phyloP scores from a whole-genome alignment of 2,797 vertebrate species.

The Eulemur albifrons region DNA sequence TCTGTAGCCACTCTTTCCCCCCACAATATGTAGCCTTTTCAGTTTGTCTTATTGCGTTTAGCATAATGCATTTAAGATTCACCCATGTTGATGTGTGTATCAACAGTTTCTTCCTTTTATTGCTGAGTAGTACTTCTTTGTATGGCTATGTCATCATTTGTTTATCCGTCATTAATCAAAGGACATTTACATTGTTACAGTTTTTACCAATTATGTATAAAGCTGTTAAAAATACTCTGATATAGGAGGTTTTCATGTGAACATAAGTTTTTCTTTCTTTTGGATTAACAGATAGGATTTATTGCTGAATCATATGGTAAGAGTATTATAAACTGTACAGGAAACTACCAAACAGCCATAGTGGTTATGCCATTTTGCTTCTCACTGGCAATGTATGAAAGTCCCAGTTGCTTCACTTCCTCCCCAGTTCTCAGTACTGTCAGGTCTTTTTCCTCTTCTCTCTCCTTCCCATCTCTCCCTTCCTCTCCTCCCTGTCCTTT shows the following conservation, averaged over 20 bases:
- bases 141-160: not conserved
- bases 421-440: not conserved
- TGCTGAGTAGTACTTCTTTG: not conserved
- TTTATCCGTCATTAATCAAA: not conserved
- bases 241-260: not conserved
- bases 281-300: not conserved
- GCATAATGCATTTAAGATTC: not conserved
- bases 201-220: not conserved
- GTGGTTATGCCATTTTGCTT: not conserved
- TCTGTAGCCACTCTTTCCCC: not conserved
- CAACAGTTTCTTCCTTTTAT: not conserved
- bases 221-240: not conserved
- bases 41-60: not conserved
- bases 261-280: not conserved
- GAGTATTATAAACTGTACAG: not conserved
- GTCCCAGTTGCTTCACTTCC: not conserved
- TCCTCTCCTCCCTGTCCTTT: fast-evolving
- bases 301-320: not conserved
- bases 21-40: not conserved
- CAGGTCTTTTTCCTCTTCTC: not conserved
- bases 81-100: not conserved
- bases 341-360: not conserved
- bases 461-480: not conserved
- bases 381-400: not conserved
- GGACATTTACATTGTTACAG: not conserved